Evolutionary conservation across 1,140 invertebrate genomes (phyloP).

Genomic region (Drosophila ananassae): DNA sequence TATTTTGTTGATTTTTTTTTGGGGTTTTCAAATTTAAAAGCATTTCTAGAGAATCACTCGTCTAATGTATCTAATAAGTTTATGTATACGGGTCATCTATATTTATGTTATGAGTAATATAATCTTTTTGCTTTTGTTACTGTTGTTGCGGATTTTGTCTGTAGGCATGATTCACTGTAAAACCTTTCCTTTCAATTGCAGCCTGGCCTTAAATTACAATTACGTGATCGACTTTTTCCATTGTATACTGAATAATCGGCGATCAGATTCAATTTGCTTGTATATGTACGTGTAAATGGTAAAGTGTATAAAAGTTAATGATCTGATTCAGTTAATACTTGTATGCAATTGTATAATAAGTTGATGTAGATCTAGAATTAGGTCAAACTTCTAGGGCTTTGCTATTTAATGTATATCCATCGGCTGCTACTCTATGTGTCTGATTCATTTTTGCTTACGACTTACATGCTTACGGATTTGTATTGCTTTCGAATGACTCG

Average conservation of each 20-base stretch:
- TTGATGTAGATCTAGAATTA: constrained; percentile 63
- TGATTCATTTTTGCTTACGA: constrained; percentile 28
- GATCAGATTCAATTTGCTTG: constrained; percentile 30
- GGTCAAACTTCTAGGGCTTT: constrained; percentile 37
- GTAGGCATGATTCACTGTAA: constrained; percentile 69
- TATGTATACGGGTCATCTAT: constrained; percentile 62
- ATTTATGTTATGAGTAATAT: constrained; percentile 51
- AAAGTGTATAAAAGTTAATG: constrained; percentile 82
- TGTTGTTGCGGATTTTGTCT: constrained; percentile 40
- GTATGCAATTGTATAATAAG: constrained; percentile 61
- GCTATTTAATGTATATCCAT: constrained; percentile 30
- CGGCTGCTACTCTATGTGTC: constrained; percentile 42
- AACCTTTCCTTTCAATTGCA: constrained; percentile 79
- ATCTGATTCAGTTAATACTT: constrained; percentile 66
- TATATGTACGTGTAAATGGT: constrained; percentile 70
- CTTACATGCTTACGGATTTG: constrained; percentile 41
- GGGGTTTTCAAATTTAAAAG: constrained; percentile 59
- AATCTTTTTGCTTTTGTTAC: constrained; percentile 34
- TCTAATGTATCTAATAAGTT: constrained; percentile 72
- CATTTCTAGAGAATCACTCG: constrained; percentile 70
- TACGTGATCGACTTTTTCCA: constrained; percentile 24
- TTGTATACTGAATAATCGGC: constrained; percentile 43
- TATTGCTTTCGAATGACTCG: constrained; percentile 69
- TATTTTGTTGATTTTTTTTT: constrained; percentile 14
- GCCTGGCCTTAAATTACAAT: constrained; percentile 66